phyloP scores from a whole-genome alignment of 2,113 vertebrate species.

The Scartelaos histophorus region DNA sequence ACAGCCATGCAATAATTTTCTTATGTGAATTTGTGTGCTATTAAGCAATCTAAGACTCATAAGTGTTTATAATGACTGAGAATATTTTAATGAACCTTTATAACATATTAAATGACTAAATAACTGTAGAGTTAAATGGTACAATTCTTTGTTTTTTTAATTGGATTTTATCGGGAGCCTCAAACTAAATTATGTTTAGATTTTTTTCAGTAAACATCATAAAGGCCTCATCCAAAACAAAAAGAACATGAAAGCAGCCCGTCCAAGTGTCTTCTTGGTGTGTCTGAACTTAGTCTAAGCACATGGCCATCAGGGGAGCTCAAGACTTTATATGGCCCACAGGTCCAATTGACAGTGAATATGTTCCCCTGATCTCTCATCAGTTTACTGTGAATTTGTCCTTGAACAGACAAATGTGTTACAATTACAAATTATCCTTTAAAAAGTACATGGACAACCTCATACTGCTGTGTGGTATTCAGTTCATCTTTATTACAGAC shows the following conservation, averaged over 20 bases:
- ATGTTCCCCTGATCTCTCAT: slow-evolving; percentile 4
- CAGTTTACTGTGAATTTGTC: neutral
- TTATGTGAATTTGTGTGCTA: neutral
- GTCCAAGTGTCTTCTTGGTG: neutral
- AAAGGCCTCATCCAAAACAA: neutral
- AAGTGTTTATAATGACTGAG: neutral
- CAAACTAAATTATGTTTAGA: neutral
- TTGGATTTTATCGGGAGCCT: neutral
- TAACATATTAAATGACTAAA: too few relatives aligned
- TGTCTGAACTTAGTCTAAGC: neutral
- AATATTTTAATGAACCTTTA: too few relatives aligned
- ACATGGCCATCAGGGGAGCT: slow-evolving; percentile 8
- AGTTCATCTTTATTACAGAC: too few relatives aligned
- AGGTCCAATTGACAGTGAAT: slow-evolving; percentile 9
- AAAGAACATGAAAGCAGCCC: neutral
- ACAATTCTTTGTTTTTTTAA: neutral
- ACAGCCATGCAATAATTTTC: slow-evolving; percentile 10
- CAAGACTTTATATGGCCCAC: neutral
- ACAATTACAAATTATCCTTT: neutral
- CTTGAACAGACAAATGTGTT: slow-evolving; percentile 10
- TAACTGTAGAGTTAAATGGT: too few relatives aligned
- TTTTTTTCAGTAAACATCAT: neutral
- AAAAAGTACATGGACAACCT: neutral
- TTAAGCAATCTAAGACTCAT: neutral
- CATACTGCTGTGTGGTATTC: neutral